phyloP scores from a whole-genome alignment of 2,888 invertebrate genomes.

The Drosophila mayaguana region DNA sequence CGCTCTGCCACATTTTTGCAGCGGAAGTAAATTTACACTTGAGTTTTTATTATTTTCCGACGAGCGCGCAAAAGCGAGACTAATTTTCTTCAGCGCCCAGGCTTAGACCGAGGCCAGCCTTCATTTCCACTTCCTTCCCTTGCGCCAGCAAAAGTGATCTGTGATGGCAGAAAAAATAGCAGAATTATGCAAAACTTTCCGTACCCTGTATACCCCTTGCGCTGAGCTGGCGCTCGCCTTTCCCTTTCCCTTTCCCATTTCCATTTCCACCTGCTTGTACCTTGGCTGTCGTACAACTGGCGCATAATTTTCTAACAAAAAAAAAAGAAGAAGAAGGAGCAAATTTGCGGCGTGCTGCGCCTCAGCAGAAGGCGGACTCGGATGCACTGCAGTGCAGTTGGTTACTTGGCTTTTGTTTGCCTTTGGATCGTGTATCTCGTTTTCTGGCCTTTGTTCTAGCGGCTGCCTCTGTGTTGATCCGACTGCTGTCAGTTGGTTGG shows the following conservation, averaged over 20 bases:
- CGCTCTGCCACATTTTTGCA: constrained; percentile 59
- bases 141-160: constrained; percentile 19
- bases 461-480: constrained; percentile 20
- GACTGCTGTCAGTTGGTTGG: constrained; percentile 29
- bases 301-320: constrained; percentile 61
- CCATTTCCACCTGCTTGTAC: not conserved
- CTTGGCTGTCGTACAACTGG: constrained; percentile 13
- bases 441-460: constrained; percentile 58
- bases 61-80: constrained; percentile 68
- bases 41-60: constrained; percentile 77
- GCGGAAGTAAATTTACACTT: constrained; percentile 79
- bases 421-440: constrained; percentile 57
- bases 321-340: not conserved
- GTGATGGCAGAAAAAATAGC: constrained; percentile 1
- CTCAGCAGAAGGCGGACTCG: constrained; percentile 6
- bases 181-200: constrained; percentile 1
- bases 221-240: no score
- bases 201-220: not conserved
- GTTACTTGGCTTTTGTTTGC: constrained; percentile 55
- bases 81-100: constrained; percentile 68
- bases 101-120: constrained; percentile 11
- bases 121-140: constrained; percentile 34
- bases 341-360: constrained; percentile 2
- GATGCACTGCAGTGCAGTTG: constrained; percentile 44
- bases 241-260: no score